Evolutionary conservation across 2,888 invertebrate species (phyloP), one percentile per base, ranked within the genome.

Genomic region (Lymantria monacha): DNA sequence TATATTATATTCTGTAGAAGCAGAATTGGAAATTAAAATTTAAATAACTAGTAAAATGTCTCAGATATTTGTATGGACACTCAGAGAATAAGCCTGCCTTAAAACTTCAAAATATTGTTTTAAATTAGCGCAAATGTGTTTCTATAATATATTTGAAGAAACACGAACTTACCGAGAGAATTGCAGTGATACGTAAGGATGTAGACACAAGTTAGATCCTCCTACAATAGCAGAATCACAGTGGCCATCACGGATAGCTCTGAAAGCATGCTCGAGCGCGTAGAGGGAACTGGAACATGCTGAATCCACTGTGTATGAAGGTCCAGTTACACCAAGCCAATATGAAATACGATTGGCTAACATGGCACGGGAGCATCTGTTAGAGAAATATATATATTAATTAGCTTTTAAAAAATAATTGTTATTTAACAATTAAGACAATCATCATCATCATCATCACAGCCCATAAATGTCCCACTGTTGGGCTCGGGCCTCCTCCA

Each of bases 221-320:
- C 96, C 97, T 3, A 99, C 97, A 48, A 99, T 94, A 0, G 98
- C 98, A 0, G 95, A 93, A 56, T 99, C 98, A 72, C 97, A 97
- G 57, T 95, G 93, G 0, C 97, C 97, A 61, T 93, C 93, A 36
- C 95, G 91, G 43, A 98, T 94, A 0, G 96, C 93, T 44, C 93
- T 92, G 78, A 95, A 96, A 11, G 96, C 97, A 59, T 95, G 95
- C 69, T 98, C 97, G 50, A 98, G 63, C 0, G 98, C 98, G 66
- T 96, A 94, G 62, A 98, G 92, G 9, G 97, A 96, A 49, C 98
- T 98, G n/a, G 97, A 97, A 80, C 98, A 99, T 0, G 98, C 98
- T 0, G 98, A 97, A 84, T 99, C 98, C 9, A 97, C 92, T 0
- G 96, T 93, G 85, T 95, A 96, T 7, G 97, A 97, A 0, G 98